Percentiles rank a stretch among this genome's conserved stretches.
phyloP scores from a whole-genome alignment of 2,797 vertebrate species.

The Alauda arvensis region DNA sequence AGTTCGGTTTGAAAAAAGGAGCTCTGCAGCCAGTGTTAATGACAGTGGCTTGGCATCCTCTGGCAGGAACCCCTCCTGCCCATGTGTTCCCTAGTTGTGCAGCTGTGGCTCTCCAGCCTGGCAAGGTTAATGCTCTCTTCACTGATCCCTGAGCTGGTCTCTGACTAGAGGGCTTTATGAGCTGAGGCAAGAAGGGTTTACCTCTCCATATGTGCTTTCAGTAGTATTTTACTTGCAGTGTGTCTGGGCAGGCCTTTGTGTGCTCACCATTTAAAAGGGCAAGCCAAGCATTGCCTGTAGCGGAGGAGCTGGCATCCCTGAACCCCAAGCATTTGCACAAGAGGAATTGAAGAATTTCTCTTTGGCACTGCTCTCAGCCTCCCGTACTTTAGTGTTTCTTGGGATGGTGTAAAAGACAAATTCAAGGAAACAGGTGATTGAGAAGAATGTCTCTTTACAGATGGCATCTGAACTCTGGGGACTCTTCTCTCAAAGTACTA shows the following conservation, averaged over 20 bases:
- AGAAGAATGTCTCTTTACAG: not conserved
- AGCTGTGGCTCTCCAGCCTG: not conserved
- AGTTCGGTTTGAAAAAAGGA: not conserved
- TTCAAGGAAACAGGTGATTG: not conserved
- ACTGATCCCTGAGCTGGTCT: not conserved
- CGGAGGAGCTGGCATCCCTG: not conserved
- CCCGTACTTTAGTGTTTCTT: not conserved
- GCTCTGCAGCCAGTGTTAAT: not conserved
- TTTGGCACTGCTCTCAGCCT: not conserved
- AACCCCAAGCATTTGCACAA: not conserved
- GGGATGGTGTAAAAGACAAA: not conserved
- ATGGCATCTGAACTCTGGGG: not conserved
- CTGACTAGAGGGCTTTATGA: not conserved
- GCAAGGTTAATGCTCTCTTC: not conserved
- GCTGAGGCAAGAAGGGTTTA: not conserved
- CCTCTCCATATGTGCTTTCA: accelerated
- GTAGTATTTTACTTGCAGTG: not conserved
- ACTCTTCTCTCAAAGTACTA: not conserved
- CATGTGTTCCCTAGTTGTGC: accelerated
- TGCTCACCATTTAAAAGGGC: not conserved
- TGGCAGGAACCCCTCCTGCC: not conserved
- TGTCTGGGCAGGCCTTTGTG: not conserved
- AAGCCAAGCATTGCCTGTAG: not conserved
- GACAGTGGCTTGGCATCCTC: not conserved
- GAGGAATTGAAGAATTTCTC: not conserved